Evolutionary conservation across 2,888 invertebrate species (phyloP).

Genomic region (Cecidostiba fungosa): DNA sequence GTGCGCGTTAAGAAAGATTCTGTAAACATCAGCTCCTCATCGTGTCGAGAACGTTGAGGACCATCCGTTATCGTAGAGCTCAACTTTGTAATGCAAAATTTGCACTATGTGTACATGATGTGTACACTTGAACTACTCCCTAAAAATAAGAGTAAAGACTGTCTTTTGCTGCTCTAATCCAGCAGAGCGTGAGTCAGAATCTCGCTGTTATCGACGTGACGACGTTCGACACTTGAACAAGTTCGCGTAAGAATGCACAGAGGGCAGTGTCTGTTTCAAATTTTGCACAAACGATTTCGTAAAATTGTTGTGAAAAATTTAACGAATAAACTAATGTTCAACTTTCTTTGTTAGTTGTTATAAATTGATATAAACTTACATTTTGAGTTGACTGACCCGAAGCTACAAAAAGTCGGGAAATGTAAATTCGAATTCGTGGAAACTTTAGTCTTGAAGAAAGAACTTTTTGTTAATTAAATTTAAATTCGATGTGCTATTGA

Average conservation of each 20-base stretch:
- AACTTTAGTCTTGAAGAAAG: too few species aligned
- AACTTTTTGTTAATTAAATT: too few species aligned
- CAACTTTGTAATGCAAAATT: conserved; percentile 29
- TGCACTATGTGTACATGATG: conserved; percentile 6
- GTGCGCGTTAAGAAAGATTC: background rate
- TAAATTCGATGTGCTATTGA: too few species aligned
- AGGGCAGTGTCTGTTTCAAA: background rate
- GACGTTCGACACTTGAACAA: background rate
- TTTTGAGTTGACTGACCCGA: background rate
- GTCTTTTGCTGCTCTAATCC: background rate
- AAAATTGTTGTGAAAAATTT: conserved; percentile 7
- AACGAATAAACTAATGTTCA: too few species aligned
- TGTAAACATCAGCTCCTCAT: conserved; percentile 56
- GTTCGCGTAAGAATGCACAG: background rate
- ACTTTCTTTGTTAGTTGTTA: too few species aligned
- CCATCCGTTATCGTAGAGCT: background rate
- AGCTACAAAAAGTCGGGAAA: background rate
- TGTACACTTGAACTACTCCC: background rate
- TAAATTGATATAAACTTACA: too few species aligned
- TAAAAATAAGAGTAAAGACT: background rate
- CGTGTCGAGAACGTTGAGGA: conserved; percentile 15
- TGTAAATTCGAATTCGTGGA: too few species aligned
- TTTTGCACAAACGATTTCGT: background rate
- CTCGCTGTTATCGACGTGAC: background rate
- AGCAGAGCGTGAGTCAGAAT: background rate